Base-by-base conservation (phyloP, 2,888 invertebrate genomes). In the Baccha elongata region DNA sequence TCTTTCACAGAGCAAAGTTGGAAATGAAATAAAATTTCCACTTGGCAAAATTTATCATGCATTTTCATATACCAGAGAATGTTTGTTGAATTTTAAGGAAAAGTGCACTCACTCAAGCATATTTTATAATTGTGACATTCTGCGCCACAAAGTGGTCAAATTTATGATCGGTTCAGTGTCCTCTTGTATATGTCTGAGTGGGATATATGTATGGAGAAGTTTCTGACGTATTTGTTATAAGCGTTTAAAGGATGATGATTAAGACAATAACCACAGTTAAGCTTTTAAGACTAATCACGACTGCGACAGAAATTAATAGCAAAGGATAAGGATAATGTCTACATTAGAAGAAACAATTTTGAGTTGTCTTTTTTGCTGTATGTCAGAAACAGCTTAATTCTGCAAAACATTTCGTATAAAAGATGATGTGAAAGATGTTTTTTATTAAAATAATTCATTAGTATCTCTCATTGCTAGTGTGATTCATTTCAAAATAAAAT, bases 1-100 rank as follows among this genome's bases (percentile, higher is more conserved):
- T 83, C 76, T 78, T 83, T 83, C 23, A 67, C 67, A 83, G 81
- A 83, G 76, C 67, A 83, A 78, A 83, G 76, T 72, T 83, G 81
- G 81, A 72, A 83, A 83, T 83, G 76, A 83, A 83, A 83, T 83
- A 83, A 83, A 83, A 83, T 83, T 83, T 83, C 81, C 81, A 83
- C 78, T 83, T 83, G 76, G 71, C 32, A 67, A 76, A 83, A 83
- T 83, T 72, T 76, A 83, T 83, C 76, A 71, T 67, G 80, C 71
- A 71, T 69, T 76, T 76, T 81, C 81, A 81, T 76, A 81, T 71
- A 65, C 71, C n/a, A 76, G 76, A 62, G 52, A 74, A 81, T 81
- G 71, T 76, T 81, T 71, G 76, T 76, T 58, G 71, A 80, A 75
- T 81, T 80, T 81, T n/a, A 71, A 81, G 71, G 76, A 60, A 78